A percentile compares a stretch with the other conserved stretches of the same genome.
phyloP scores from a whole-genome alignment of 2,113 vertebrate genomes.

The Mastomys natalensis region DNA sequence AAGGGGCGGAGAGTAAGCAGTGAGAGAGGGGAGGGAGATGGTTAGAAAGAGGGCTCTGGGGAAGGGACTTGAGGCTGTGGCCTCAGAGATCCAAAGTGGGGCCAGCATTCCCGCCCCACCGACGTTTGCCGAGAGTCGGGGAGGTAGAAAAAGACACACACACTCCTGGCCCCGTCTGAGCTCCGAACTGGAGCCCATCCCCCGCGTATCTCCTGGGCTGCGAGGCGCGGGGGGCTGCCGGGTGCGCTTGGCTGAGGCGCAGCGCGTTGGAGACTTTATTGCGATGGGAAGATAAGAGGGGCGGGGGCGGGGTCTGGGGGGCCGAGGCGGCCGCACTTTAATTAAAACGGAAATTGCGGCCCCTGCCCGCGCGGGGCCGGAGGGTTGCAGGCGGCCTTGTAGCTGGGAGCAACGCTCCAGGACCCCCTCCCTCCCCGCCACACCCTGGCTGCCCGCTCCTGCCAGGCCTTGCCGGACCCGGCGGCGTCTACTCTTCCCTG shows the following conservation, averaged over 20 bases:
- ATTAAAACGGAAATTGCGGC: slow-evolving; percentile 85
- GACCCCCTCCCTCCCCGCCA: slow-evolving; percentile 57
- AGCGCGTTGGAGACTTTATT: slow-evolving; percentile 79
- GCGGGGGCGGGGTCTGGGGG: slow-evolving; percentile 77
- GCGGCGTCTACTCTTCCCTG: slow-evolving; percentile 53
- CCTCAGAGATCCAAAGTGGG: slow-evolving; percentile 12
- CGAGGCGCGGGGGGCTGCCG: slow-evolving; percentile 79
- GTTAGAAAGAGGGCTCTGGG: background rate
- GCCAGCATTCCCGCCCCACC: background rate
- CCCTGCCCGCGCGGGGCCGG: slow-evolving; percentile 73
- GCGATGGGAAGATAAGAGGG: slow-evolving; percentile 82
- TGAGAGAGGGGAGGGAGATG: background rate
- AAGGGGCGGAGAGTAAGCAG: background rate
- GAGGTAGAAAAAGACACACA: slow-evolving; percentile 90
- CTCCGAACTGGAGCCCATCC: slow-evolving; percentile 60
- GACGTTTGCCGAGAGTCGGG: slow-evolving; percentile 95
- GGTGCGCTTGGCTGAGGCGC: slow-evolving; percentile 77
- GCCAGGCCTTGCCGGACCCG: slow-evolving; percentile 70
- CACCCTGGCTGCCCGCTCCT: slow-evolving; percentile 73
- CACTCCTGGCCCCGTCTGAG: slow-evolving; percentile 40
- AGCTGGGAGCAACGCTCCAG: slow-evolving; percentile 66
- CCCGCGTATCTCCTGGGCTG: slow-evolving; percentile 76
- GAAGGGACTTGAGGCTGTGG: background rate
- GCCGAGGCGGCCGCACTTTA: slow-evolving; percentile 80
- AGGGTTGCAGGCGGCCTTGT: slow-evolving; percentile 64